These are phyloP conservation scores for Sinosuthora webbiana DNA, from an alignment of 2,113 vertebrate species.

Conservation along the genomic window DNA sequence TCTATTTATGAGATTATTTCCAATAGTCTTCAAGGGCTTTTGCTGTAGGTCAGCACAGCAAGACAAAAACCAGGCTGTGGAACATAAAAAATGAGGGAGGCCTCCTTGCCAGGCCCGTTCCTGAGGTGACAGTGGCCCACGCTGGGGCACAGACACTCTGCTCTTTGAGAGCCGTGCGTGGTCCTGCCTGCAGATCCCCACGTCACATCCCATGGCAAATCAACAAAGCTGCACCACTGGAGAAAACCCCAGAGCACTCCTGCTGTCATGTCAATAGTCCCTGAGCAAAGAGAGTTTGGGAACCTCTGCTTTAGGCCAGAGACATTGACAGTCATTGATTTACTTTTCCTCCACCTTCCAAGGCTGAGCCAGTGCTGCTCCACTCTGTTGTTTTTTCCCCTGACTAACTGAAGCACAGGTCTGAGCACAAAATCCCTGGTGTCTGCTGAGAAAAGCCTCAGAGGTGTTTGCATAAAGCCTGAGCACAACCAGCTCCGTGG, in stretches of 20 bases:
- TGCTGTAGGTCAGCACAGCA: background rate
- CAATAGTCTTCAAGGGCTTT: background rate
- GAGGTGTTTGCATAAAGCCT: background rate
- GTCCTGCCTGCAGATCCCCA: background rate
- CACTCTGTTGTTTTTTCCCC: background rate
- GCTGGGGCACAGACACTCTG: background rate
- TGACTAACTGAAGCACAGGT: background rate
- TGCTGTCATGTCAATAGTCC: background rate
- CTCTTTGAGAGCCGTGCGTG: rapidly evolving
- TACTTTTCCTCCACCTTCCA: background rate
- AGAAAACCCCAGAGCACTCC: background rate
- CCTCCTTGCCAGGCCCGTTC: background rate
- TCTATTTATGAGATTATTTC: background rate
- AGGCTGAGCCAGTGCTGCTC: background rate
- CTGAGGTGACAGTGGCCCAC: background rate
- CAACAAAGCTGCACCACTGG: rapidly evolving
- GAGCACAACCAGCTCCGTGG: background rate
- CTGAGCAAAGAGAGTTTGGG: background rate
- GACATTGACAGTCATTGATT: background rate
- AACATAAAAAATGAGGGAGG: background rate
- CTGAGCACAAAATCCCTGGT: background rate
- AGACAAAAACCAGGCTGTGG: background rate
- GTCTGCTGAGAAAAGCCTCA: background rate
- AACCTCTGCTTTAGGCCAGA: background rate
- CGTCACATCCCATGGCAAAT: background rate